A percentile compares a stretch with the other conserved stretches of the same genome.
phyloP scores from a whole-genome alignment of 1,140 invertebrate species.

The Trichomalopsis sarcophagae region DNA sequence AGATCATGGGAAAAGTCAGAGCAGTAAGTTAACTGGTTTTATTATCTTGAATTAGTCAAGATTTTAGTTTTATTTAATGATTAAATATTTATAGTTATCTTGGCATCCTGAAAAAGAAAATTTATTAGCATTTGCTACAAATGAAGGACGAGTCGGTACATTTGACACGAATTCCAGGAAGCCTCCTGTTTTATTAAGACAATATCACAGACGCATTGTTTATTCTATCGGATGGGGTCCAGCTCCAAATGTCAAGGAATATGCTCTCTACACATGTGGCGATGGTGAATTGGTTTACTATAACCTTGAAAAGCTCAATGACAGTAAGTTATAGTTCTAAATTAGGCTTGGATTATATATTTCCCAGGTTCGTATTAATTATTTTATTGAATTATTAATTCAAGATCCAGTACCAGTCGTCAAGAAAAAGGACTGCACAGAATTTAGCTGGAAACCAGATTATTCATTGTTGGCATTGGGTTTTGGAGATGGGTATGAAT shows the following conservation, averaged over 20 bases:
- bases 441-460: conserved; percentile 80
- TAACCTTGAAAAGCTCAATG: conserved; percentile 66
- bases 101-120: conserved; percentile 88
- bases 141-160: conserved; percentile 81
- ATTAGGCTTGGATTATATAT: conserved; percentile 20
- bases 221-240: conserved; percentile 74
- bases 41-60: not conserved
- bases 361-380: conserved; percentile 41
- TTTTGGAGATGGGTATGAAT: conserved; percentile 76
- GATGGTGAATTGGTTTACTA: conserved; percentile 75
- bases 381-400: conserved; percentile 48
- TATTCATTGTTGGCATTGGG: conserved; percentile 77
- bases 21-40: conserved; percentile 71
- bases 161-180: conserved; percentile 71
- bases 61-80: conserved; percentile 2
- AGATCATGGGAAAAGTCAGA: conserved; percentile 84
- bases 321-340: conserved; percentile 64
- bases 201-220: conserved; percentile 69
- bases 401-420: conserved; percentile 60
- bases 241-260: conserved; percentile 56
- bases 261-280: conserved; percentile 74
- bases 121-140: conserved; percentile 84
- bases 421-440: conserved; percentile 71
- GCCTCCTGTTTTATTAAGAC: conserved; percentile 65
- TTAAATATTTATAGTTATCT: conserved; percentile 72